Percentiles rank a stretch among this genome's conserved stretches.
Evolutionary conservation across 2,113 vertebrate species (phyloP).

Genomic region (Microtus oregoni): DNA sequence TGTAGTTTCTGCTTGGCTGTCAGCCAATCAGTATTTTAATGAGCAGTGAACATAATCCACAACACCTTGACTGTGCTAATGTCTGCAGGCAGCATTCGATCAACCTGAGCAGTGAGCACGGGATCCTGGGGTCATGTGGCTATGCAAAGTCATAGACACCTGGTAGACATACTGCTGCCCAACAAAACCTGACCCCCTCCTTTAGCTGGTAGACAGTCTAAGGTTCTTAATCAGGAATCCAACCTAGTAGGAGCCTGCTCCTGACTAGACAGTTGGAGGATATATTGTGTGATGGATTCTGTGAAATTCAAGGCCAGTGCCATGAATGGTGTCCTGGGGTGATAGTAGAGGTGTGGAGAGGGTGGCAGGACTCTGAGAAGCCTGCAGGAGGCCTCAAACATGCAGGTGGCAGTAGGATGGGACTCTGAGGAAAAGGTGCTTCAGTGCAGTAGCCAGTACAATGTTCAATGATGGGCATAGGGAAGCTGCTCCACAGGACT

Average conservation of each 20-base stretch:
- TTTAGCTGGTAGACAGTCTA: background rate
- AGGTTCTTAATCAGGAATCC: background rate
- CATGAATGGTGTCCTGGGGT: background rate
- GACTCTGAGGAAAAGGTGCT: accelerated
- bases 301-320: background rate
- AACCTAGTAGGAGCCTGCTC: background rate
- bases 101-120: background rate
- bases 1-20: background rate
- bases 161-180: background rate
- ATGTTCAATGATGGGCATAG: background rate
- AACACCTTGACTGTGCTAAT: background rate
- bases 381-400: background rate
- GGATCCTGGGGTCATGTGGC: background rate
- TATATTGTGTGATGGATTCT: background rate
- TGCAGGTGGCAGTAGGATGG: accelerated
- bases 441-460: background rate
- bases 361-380: too few relatives aligned
- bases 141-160: background rate
- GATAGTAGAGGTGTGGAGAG: background rate
- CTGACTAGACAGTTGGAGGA: background rate
- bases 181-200: background rate
- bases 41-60: background rate
- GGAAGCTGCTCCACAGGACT: background rate
- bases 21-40: background rate
- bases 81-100: too few relatives aligned